Evolutionary conservation across 2,113 vertebrate species (phyloP), one percentile per base, ranked within the genome.

Genomic region (Istiophorus platypterus): DNA sequence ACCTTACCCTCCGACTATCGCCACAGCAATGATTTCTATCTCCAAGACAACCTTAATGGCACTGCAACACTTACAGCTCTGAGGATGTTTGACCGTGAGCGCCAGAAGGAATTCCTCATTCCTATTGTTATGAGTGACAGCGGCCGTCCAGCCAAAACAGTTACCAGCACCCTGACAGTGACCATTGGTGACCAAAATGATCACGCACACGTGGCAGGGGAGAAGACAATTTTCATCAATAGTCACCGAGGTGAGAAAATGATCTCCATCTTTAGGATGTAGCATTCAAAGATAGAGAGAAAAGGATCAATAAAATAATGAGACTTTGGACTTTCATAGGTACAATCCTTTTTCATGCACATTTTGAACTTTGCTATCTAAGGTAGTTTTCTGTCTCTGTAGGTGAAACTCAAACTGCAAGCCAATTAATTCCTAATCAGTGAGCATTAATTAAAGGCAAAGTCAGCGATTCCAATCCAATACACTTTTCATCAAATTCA

Each of bases 111-210:
- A 77, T 97, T 97, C 84, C 85, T 94, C 39, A 91, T 97, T 24
- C 96, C 96, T 2, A 12, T 98, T 62, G 78, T 97, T 18, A 96
- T 97, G 94, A 96, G 93, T 14, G 96, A 98, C 86, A 97, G 95
- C 8, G 97, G 97, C 9, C 93, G 61, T 47, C 97, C 96, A 22
- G 89, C 95, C 15, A 93, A 96, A 92, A 97, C 95, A 0, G 93
- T 96, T 66, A 98, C 97, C 24, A 95, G 85, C 91, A 97, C 93
- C 1, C 92, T 98, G 27, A 97, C 96, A 0, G 93, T 98, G 78
- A 96, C 95, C 74, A 93, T 97, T 4, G 97, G 97, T 8, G 97
- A 98, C 82, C 95, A 96, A 81, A 98, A 98, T 0, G 97, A 98
- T 91, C 96, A 97, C 20, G 94, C 95, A 29, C 97, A 97, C 8